Base-by-base conservation (phyloP, 1,140 invertebrate species). In the Drosophila bifasciata region DNA sequence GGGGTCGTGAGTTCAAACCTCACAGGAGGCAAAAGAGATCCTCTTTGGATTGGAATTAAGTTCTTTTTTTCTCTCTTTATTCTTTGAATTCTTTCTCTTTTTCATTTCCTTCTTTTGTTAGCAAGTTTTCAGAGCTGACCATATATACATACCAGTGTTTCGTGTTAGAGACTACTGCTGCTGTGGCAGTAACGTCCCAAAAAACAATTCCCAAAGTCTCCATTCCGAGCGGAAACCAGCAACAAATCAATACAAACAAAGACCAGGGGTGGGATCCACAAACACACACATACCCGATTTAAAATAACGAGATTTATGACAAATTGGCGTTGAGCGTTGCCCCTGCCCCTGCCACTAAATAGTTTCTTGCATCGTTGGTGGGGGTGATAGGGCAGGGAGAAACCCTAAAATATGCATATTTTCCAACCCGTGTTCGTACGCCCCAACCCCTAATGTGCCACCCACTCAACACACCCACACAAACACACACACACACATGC, bases 1-100 rank as follows among this genome's bases (percentile, higher is more conserved):
- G 95, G 95, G 95, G 95, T 96, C 95, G 95, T 95, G 95, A 96
- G 95, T 96, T 96, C 95, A 94, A 96, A 94, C 94, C 95, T 96
- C 95, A 95, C 94, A 94, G 94, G 94, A 94, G 94, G 94, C 94
- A 94, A 96, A 45, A 96, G 9, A 11, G 32, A 36, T 36, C 32
- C 32, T 13, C 32, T 0, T 5, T 36, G 95, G 32, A n/a, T n/a
- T n/a, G n/a, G 32, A 11, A 36, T 11, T 13, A n/a, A n/a, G n/a
- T 36, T 36, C 32, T 36, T 36, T 4, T 11, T 4, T 32, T 32
- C 13, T 36, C 5, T 36, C 23, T 25, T 25, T 25, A 7, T 7
- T 1, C 23, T 7, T 21, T 3, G 4, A 21, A 21, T 21, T 21
- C 2, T 2, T 21, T 21, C 6, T 25, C 5, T 39, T 59, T 58